Conservation (phyloP, 2,113 vertebrate species). For the Microtus oregoni region DNA sequence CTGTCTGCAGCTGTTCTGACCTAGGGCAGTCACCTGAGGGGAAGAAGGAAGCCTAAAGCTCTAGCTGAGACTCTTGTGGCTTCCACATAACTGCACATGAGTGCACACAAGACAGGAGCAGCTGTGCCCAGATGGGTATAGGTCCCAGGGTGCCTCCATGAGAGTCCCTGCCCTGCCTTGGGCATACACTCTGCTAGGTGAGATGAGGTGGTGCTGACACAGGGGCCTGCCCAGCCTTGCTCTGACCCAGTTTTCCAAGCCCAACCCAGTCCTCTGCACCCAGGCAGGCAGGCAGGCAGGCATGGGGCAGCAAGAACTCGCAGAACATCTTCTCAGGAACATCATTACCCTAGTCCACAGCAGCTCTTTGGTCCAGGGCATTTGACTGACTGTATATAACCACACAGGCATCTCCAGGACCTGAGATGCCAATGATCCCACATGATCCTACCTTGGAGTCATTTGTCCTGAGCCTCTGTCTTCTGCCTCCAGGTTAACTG, state of each 20-base stretch:
- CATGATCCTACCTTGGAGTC: background rate
- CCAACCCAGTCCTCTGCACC: background rate
- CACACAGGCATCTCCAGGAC: background rate
- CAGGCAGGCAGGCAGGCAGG: background rate
- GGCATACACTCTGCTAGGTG: background rate
- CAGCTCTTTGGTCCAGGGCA: background rate
- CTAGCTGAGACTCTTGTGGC: background rate
- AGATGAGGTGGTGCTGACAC: background rate
- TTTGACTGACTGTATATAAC: background rate
- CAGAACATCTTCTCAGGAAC: background rate
- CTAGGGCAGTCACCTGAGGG: background rate
- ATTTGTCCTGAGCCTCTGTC: no score
- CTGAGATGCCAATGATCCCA: rapidly evolving
- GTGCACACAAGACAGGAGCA: background rate
- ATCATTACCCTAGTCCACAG: rapidly evolving
- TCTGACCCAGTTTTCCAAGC: conserved; percentile 73
- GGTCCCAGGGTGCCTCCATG: background rate
- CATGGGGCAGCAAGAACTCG: rapidly evolving
- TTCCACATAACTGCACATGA: rapidly evolving
- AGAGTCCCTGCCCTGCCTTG: background rate
- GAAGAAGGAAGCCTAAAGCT: background rate
- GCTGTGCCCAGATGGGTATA: background rate
- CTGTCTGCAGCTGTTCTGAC: background rate
- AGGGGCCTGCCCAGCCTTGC: conserved; percentile 69
- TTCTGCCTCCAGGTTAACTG: background rate